phyloP scores from a whole-genome alignment of 2,113 vertebrate species.

The Silurus meridionalis region DNA sequence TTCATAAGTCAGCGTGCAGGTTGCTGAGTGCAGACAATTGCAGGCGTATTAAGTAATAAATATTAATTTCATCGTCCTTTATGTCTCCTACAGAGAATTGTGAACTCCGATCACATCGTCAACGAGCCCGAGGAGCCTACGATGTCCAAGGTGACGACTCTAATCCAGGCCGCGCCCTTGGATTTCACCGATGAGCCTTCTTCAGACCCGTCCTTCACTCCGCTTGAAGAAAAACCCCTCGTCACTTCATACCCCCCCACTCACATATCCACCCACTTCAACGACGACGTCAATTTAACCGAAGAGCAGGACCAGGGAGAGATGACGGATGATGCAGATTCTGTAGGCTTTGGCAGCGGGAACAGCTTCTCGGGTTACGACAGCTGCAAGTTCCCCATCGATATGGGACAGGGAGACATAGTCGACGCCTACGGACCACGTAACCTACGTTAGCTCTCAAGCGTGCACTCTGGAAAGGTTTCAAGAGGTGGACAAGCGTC shows the following conservation, averaged over 20 bases:
- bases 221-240: not conserved
- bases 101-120: not conserved
- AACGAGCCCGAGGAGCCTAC: not conserved
- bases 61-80: not conserved
- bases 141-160: not conserved
- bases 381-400: conserved; percentile 5
- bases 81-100: conserved; percentile 5
- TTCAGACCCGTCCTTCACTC: not conserved
- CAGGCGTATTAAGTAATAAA: not conserved
- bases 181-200: not conserved
- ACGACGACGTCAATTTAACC: not conserved
- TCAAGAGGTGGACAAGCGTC: not conserved
- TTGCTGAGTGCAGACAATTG: not conserved
- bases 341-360: not conserved
- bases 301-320: not conserved
- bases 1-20: no score
- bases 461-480: not conserved
- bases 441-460: not conserved
- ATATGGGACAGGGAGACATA: conserved; percentile 37
- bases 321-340: not conserved
- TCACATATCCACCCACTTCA: not conserved
- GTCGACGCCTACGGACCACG: conserved; percentile 36
- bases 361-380: conserved; percentile 30
- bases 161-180: conserved; percentile 6
- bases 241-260: not conserved